A percentile compares a stretch with the other conserved stretches of the same genome.
These are phyloP conservation scores for Leptinotarsa juncta DNA, from an alignment of 2,888 invertebrate genomes.

Conservation along the genomic window DNA sequence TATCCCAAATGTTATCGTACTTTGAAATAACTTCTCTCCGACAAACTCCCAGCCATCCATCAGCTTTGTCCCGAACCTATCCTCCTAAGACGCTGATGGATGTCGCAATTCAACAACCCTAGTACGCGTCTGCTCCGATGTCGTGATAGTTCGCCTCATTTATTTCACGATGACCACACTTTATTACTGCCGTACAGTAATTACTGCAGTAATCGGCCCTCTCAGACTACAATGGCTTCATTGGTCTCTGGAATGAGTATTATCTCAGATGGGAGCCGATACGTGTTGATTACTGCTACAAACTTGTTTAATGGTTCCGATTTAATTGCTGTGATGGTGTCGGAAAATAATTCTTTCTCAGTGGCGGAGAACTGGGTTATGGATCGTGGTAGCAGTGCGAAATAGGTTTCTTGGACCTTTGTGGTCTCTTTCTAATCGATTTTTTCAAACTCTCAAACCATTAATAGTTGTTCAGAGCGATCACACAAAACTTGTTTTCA, in stretches of 20 bases:
- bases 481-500: too few species aligned
- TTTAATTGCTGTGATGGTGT: slow-evolving; percentile 30
- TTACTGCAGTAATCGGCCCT: slow-evolving; percentile 63
- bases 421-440: neutral
- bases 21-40: too few species aligned
- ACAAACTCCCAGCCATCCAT: too few species aligned
- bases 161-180: slow-evolving; percentile 62
- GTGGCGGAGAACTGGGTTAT: neutral
- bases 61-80: neutral
- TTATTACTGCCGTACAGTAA: slow-evolving; percentile 62
- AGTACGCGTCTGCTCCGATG: slow-evolving; percentile 53
- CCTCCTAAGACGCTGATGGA: slow-evolving; percentile 21
- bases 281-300: slow-evolving; percentile 46
- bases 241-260: slow-evolving; percentile 45
- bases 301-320: slow-evolving; percentile 38
- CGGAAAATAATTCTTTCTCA: neutral
- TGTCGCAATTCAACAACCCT: neutral
- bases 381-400: neutral
- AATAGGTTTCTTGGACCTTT: neutral
- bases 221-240: slow-evolving; percentile 47
- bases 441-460: too few species aligned
- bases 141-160: slow-evolving; percentile 62
- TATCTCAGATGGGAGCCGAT: slow-evolving; percentile 45
- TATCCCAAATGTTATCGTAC: too few species aligned
- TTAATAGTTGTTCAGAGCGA: too few species aligned